Conservation (phyloP, 2,113 vertebrate species). For the Rousettus leschenaultii region DNA sequence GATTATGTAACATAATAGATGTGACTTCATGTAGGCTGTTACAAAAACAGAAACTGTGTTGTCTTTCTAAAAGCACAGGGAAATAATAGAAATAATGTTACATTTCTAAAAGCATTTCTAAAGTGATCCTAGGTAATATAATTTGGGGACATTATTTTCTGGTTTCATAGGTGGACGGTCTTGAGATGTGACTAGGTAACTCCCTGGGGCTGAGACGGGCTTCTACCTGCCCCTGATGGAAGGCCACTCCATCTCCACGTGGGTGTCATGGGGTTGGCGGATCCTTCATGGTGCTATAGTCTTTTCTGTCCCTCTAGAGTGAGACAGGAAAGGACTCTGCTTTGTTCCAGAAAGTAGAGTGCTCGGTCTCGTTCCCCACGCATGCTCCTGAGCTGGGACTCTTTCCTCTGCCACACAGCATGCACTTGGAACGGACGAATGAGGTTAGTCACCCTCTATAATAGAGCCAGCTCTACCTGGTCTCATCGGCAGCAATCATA, state of each 20-base stretch:
- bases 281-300: not conserved
- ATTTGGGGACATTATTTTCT: not conserved
- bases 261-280: fast-evolving
- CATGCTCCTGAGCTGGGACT: no score
- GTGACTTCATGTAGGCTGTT: not conserved
- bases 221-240: not conserved
- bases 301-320: not conserved
- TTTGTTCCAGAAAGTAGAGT: not conserved
- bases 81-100: not conserved
- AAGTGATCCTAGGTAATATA: not conserved
- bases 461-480: not conserved
- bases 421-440: not conserved
- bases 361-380: fast-evolving
- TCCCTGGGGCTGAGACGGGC: not conserved
- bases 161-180: not conserved
- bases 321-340: not conserved
- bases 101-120: not conserved
- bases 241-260: not conserved
- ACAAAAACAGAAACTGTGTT: not conserved
- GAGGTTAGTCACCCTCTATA: not conserved
- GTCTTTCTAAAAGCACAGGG: not conserved
- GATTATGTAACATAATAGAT: not conserved
- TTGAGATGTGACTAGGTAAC: not conserved
- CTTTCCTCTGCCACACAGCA: fast-evolving
- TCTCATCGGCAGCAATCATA: not conserved